Base-by-base conservation (phyloP, 2,113 vertebrate genomes). In the Hippoglossus stenolepis region DNA sequence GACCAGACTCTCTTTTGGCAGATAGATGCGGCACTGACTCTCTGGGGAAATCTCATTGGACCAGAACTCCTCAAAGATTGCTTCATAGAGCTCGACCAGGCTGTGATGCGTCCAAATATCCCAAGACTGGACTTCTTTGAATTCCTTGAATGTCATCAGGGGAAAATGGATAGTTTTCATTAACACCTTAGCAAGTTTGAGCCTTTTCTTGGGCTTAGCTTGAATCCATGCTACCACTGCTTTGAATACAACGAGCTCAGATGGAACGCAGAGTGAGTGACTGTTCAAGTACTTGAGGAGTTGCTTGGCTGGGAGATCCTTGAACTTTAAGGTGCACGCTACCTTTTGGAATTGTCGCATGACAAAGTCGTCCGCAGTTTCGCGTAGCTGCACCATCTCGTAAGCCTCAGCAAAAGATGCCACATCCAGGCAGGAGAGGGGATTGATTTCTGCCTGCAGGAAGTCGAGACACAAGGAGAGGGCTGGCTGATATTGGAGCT, bases 81-180 rank as follows among this genome's bases (percentile, higher is more conserved):
- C 15, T 15, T 82, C 1, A 14, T 94, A 94, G 6, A 94, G 82
- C 3, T 78, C 23, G 3, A 26, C 35, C 40, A 88, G 31, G 7
- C 61, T 82, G 26, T 15, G 62, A 56, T 91, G 24, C 0, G 78
- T 80, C 92, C 87, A 95, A 49, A 90, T 91, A 26, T 85, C 90
- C 0, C 93, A 83, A 0, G 92, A 85, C 0, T 84, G 88, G 13
- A 97, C 95, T 73, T 94, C 96, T 80, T 93, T 94, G 80, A 98
- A 95, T 80, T 98, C 96, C 58, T 80, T 84, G 54, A 93, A 95
- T 0, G 96, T 96, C 97, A 98, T 97, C 28, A 97, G 90, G 26
- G 95, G 85, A 56, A 98, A 98, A 31, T 96, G 92, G 56, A 98
- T 86, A 0, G 93, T 95, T 17, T 80, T 91, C 90, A 98, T 87